Evolutionary conservation across 37 sponge, comb jelly and placozoan species (phyloP).

Genomic region (Eunapius fragilis): DNA sequence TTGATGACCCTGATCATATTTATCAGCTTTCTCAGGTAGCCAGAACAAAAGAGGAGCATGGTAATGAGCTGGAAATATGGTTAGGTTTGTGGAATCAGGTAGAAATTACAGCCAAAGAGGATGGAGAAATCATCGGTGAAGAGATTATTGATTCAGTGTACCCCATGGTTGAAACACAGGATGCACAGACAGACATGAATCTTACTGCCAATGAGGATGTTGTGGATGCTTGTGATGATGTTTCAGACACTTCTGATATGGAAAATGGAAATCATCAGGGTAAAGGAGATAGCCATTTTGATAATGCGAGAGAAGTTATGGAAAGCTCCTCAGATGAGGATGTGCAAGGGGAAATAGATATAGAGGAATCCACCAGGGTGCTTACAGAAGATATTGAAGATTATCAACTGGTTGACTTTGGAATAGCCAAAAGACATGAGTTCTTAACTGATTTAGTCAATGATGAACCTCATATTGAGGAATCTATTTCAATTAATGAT

Average conservation of each 20-base stretch:
- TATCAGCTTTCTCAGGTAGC: background rate
- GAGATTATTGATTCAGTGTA: background rate
- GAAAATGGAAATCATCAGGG: no score
- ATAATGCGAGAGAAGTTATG: conserved; percentile 1
- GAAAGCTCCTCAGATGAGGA: conserved; percentile 16
- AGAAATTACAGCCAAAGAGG: background rate
- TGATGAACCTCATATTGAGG: background rate
- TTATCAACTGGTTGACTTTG: background rate
- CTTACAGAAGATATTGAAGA: conserved; percentile 18
- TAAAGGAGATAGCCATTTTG: background rate
- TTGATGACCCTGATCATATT: background rate
- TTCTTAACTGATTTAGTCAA: background rate
- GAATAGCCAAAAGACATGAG: background rate
- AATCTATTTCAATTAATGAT: background rate
- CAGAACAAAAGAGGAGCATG: conserved; percentile 1
- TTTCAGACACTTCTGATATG: background rate
- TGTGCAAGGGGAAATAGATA: conserved; percentile 47
- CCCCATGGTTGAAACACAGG: background rate
- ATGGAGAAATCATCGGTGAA: background rate
- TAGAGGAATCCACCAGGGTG: conserved; percentile 48
- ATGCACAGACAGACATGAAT: background rate
- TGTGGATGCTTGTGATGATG: background rate
- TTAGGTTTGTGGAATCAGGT: conserved; percentile 18
- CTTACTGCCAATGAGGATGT: background rate
- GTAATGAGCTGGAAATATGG: conserved; percentile 26